A percentile compares a stretch with the other conserved stretches of the same genome.
Evolutionary conservation across 2,888 invertebrate genomes (phyloP).

Genomic region (Cheilosia scutellata): DNA sequence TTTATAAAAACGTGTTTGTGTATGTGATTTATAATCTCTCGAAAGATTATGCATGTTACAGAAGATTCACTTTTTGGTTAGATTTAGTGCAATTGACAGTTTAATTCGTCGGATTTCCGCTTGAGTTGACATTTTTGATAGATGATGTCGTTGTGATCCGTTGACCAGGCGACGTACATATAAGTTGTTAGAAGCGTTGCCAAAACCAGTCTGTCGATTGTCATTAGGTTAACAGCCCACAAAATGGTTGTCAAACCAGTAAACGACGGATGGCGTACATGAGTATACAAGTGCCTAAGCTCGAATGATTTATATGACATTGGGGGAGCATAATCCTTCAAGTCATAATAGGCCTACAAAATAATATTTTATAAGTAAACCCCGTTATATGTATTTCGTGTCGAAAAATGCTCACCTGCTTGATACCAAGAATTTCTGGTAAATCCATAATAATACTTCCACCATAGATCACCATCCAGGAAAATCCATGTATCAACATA

Average conservation of each 20-base stretch:
- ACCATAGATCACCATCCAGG: constrained; percentile 87
- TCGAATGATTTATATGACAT: constrained; percentile 85
- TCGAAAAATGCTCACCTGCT: constrained; percentile 84
- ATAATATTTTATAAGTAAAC: constrained; percentile 4
- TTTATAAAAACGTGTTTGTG: neutral
- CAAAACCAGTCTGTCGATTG: constrained; percentile 86
- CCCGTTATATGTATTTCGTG: neutral
- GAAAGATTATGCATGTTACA: neutral
- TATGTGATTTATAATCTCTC: too few relatives aligned
- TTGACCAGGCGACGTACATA: constrained; percentile 87
- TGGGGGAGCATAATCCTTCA: constrained; percentile 85
- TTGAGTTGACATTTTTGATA: constrained; percentile 85
- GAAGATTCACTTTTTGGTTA: neutral
- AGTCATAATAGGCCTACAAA: constrained; percentile 85
- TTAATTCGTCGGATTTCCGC: constrained; percentile 85
- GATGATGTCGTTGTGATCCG: constrained; percentile 85
- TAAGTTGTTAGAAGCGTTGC: constrained; percentile 85
- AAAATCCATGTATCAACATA: constrained; percentile 84
- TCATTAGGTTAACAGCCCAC: constrained; percentile 87
- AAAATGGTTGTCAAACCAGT: constrained; percentile 86
- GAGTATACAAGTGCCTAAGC: constrained; percentile 85
- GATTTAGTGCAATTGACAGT: constrained; percentile 49
- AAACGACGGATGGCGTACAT: constrained; percentile 88
- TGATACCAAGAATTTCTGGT: constrained; percentile 86
- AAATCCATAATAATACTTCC: constrained; percentile 87